phyloP scores from a whole-genome alignment of 2,888 invertebrate species.

The Pinctada fucata region DNA sequence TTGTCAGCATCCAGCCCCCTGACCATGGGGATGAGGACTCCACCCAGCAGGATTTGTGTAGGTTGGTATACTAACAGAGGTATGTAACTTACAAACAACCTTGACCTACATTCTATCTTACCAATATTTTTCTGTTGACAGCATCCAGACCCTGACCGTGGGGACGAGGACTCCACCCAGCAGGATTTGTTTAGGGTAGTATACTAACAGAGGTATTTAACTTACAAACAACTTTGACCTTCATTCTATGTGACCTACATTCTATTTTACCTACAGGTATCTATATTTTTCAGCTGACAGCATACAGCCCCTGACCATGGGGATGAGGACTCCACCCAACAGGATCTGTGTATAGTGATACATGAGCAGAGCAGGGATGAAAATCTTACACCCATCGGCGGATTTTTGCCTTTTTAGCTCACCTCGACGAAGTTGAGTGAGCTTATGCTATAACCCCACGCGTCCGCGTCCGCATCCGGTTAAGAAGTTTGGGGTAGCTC shows the following conservation, averaged over 20 bases:
- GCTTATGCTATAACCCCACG: too few relatives aligned
- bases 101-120: slow-evolving; percentile 5
- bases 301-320: slow-evolving; percentile 62
- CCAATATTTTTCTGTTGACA: slow-evolving; percentile 41
- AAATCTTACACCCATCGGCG: too few relatives aligned
- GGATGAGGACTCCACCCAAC: slow-evolving; percentile 68
- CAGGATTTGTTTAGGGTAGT: slow-evolving; percentile 74
- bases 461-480: too few relatives aligned
- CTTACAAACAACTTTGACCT: slow-evolving; percentile 48
- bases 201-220: slow-evolving; percentile 69
- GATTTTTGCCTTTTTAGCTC: too few relatives aligned
- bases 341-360: slow-evolving; percentile 75
- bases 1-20: slow-evolving; percentile 58
- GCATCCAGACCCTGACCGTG: slow-evolving; percentile 60
- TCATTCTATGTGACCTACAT: slow-evolving; percentile 10
- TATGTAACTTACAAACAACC: slow-evolving; percentile 54
- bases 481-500: too few relatives aligned
- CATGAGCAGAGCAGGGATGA: slow-evolving; percentile 58
- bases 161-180: slow-evolving; percentile 68
- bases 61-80: slow-evolving; percentile 74
- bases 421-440: too few relatives aligned
- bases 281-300: slow-evolving; percentile 36
- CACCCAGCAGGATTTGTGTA: slow-evolving; percentile 72
- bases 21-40: slow-evolving; percentile 62
- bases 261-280: not conserved